A percentile compares a stretch with the other conserved stretches of the same genome.
Evolutionary conservation across 2,113 vertebrate species (phyloP).

Genomic region (Varanus komodoensis): DNA sequence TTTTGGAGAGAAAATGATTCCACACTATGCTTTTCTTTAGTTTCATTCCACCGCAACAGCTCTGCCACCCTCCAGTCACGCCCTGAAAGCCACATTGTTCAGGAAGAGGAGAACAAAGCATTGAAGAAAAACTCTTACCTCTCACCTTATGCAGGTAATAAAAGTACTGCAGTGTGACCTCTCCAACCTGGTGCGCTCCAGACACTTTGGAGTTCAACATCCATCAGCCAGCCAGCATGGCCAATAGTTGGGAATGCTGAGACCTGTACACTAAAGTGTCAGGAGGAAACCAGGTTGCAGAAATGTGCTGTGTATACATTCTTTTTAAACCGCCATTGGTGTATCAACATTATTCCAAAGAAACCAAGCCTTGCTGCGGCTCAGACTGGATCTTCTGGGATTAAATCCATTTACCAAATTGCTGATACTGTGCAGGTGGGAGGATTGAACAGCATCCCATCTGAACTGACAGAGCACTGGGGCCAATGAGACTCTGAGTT

Average conservation of each 20-base stretch:
- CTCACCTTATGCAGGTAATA: constrained; percentile 72
- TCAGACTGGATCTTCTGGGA: background rate
- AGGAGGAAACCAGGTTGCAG: background rate
- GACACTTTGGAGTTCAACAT: too few relatives aligned
- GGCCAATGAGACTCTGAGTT: too few relatives aligned
- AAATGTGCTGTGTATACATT: background rate
- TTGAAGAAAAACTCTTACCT: constrained; percentile 56
- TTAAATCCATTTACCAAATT: background rate
- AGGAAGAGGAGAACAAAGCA: constrained; percentile 62
- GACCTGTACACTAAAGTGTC: too few relatives aligned
- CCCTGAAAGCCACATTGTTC: constrained; percentile 20
- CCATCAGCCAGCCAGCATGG: too few relatives aligned
- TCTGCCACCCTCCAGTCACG: constrained; percentile 27
- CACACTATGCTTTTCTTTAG: constrained; percentile 29
- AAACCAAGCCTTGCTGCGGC: background rate
- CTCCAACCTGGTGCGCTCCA: too few relatives aligned
- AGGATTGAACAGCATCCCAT: background rate
- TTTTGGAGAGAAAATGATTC: background rate
- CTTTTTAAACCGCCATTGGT: background rate
- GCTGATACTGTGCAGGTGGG: background rate
- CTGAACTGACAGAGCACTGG: background rate
- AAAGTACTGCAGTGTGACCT: background rate
- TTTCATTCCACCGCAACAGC: constrained; percentile 79
- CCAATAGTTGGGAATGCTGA: too few relatives aligned
- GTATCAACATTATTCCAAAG: background rate